Conservation (phyloP, 1,140 invertebrate species). For the Gerris buenoi region DNA sequence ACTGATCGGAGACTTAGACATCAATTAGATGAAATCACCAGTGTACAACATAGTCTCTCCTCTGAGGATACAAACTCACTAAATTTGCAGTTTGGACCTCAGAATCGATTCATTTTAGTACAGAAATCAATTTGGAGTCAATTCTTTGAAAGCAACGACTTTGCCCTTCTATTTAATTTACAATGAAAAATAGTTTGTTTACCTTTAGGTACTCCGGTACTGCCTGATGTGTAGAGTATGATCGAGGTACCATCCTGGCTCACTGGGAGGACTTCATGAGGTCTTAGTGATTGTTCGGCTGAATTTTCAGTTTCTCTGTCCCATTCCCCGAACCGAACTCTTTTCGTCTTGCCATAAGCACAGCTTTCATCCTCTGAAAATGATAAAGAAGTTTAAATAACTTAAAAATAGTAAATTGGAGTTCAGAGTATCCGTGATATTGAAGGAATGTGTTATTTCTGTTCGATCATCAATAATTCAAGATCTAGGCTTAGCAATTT, state of each 20-base stretch:
- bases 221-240: slow-evolving; percentile 82
- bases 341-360: slow-evolving; percentile 10
- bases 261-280: slow-evolving; percentile 23
- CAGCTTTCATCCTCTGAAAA: slow-evolving; percentile 3
- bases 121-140: no score
- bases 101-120: no score
- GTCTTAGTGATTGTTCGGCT: slow-evolving; percentile 26
- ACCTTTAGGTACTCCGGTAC: slow-evolving; percentile 84
- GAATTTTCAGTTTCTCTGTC: slow-evolving; percentile 31
- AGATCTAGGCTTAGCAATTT: neutral
- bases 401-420: no score
- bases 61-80: no score
- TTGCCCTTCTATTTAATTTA: no score
- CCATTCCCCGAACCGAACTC: slow-evolving; percentile 34
- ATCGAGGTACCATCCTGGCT: slow-evolving; percentile 38
- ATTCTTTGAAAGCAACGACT: no score
- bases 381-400: neutral
- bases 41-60: no score
- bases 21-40: no score
- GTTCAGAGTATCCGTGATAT: no score
- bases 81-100: no score
- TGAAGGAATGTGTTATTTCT: neutral
- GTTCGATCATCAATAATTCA: neutral
- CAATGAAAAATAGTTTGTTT: slow-evolving; percentile 23
- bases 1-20: no score